Percentiles rank a stretch among this genome's conserved stretches.
These are phyloP conservation scores for Tethea ocularis DNA, from an alignment of 2,888 invertebrate genomes.

Conservation along the genomic window DNA sequence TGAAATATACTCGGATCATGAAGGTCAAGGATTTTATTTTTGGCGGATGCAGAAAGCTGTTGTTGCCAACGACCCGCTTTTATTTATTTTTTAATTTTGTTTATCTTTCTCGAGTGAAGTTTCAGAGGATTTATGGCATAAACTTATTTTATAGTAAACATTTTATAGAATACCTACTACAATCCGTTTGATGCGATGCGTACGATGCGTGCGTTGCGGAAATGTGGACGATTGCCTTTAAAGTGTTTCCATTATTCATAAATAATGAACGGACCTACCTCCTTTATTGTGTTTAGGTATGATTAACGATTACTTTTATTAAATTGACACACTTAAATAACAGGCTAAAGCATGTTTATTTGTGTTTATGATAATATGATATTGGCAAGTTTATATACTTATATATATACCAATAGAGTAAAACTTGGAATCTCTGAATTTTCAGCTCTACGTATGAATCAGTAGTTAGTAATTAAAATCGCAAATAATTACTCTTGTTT, in stretches of 20 bases:
- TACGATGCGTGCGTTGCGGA: too few species aligned
- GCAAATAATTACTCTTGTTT: neutral
- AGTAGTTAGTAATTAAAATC: neutral
- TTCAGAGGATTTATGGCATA: constrained; percentile 45
- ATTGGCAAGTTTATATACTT: too few species aligned
- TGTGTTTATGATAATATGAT: too few species aligned
- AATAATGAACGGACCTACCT: too few species aligned
- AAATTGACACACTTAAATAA: neutral
- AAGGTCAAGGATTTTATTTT: constrained; percentile 81
- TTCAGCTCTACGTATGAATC: neutral
- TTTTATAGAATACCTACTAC: too few species aligned
- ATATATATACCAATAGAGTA: neutral
- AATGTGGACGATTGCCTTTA: too few species aligned
- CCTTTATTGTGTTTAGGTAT: too few species aligned
- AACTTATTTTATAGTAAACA: constrained; percentile 52
- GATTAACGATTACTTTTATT: neutral
- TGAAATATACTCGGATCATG: constrained; percentile 64
- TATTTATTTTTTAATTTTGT: constrained; percentile 43
- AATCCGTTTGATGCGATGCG: too few species aligned
- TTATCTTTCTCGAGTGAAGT: constrained; percentile 46
- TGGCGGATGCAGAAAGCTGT: constrained; percentile 63
- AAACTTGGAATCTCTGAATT: neutral
- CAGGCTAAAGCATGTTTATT: too few species aligned
- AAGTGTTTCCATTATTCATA: neutral
- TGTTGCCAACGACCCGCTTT: constrained; percentile 68